Percentiles rank a stretch among this genome's conserved stretches.
These are phyloP conservation scores for Vultur gryphus DNA, from an alignment of 2,797 vertebrate species.

Conservation along the genomic window DNA sequence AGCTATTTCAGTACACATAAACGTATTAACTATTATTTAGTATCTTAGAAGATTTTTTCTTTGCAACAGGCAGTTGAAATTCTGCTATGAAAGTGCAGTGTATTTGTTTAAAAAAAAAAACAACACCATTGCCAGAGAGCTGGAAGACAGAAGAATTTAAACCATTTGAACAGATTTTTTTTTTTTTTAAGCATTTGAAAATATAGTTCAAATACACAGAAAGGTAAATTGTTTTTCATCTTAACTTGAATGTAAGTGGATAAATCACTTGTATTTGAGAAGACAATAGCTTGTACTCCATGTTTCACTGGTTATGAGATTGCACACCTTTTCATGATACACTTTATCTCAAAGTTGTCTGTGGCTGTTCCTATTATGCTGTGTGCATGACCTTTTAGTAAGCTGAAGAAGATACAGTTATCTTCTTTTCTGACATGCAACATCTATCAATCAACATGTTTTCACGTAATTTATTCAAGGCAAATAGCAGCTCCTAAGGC, in stretches of 20 bases:
- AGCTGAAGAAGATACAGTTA: conserved; percentile 96
- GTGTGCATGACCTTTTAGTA: conserved; percentile 96
- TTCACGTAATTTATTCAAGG: conserved; percentile 86
- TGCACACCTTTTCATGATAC: conserved; percentile 69
- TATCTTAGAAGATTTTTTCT: neutral
- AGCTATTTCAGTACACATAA: neutral
- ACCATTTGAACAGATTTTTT: neutral
- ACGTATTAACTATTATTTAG: neutral
- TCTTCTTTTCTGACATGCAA: conserved; percentile 92
- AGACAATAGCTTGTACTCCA: conserved; percentile 76
- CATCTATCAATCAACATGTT: conserved; percentile 96
- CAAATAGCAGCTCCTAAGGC: conserved; percentile 84
- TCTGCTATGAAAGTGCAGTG: neutral
- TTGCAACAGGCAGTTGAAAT: conserved; percentile 8
- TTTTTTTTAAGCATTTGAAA: neutral
- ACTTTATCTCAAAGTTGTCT: conserved; percentile 82
- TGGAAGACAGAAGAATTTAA: neutral
- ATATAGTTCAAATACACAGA: neutral
- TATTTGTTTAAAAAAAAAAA: neutral
- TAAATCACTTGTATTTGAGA: conserved; percentile 72
- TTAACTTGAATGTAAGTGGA: conserved; percentile 66
- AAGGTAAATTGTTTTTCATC: conserved; percentile 44
- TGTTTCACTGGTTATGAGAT: conserved; percentile 71
- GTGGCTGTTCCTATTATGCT: conserved; percentile 89
- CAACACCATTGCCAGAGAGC: neutral